Conservation (phyloP, 1,140 invertebrate species). For the Lepeophtheirus salmonis region DNA sequence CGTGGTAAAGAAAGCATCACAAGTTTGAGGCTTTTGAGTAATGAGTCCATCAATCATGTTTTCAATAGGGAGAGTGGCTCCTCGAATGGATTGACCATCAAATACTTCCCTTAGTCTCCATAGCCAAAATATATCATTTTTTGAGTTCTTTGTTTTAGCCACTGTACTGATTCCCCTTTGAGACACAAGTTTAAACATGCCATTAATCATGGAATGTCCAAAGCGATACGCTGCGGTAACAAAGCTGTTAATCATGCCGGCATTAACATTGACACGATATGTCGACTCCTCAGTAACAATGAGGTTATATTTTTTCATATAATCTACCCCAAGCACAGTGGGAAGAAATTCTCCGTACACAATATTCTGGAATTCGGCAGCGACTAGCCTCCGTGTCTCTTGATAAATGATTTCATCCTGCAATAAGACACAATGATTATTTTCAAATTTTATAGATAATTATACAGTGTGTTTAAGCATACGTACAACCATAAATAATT, state of each 20-base stretch:
- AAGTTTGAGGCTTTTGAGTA: slow-evolving; percentile 46
- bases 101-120: slow-evolving; percentile 14
- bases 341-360: slow-evolving; percentile 22
- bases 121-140: slow-evolving; percentile 9
- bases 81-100: slow-evolving; percentile 15
- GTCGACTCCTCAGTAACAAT: slow-evolving; percentile 30
- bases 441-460: slow-evolving; percentile 25
- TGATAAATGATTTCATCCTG: slow-evolving; percentile 27
- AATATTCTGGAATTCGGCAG: slow-evolving; percentile 23
- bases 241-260: slow-evolving; percentile 21
- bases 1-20: slow-evolving; percentile 31
- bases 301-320: slow-evolving; percentile 25
- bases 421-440: slow-evolving; percentile 30
- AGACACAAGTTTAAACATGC: slow-evolving; percentile 16
- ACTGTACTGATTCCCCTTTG: neutral
- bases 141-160: neutral
- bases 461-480: slow-evolving; percentile 20
- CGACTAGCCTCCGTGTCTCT: slow-evolving; percentile 22
- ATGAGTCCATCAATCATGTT: slow-evolving; percentile 29
- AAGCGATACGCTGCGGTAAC: slow-evolving; percentile 26
- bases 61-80: slow-evolving; percentile 9
- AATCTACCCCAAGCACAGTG: slow-evolving; percentile 39
- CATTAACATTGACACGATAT: slow-evolving; percentile 24
- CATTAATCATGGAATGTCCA: slow-evolving; percentile 18
- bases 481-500: no score